These are phyloP conservation scores for Cyrtodaria siliqua DNA, from an alignment of 2,888 invertebrate species.

Conservation along the genomic window DNA sequence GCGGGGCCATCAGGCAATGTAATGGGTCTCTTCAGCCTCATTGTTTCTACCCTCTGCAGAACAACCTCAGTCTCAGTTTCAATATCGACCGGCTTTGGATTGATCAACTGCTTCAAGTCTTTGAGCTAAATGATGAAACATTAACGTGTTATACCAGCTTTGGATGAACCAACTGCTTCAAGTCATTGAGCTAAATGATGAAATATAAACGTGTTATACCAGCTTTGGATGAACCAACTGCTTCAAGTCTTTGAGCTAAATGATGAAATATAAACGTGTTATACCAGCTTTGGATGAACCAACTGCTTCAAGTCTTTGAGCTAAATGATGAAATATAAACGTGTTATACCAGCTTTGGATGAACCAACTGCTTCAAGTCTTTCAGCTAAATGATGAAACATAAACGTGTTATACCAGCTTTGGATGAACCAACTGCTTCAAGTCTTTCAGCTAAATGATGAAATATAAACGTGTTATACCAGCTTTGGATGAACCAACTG, in stretches of 20 bases:
- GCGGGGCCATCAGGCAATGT: conserved; percentile 32
- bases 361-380: neutral
- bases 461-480: too few relatives aligned
- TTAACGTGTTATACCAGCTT: too few relatives aligned
- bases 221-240: neutral
- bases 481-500: neutral
- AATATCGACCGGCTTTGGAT: neutral
- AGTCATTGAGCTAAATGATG: too few relatives aligned
- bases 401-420: too few relatives aligned
- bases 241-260: conserved; percentile 5
- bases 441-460: too few relatives aligned
- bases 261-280: conserved; percentile 2
- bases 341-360: neutral
- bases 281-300: too few relatives aligned
- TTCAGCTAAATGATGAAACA: conserved; percentile 4
- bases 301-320: too few relatives aligned
- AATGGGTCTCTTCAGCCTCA: conserved; percentile 20
- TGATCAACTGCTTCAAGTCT: conserved; percentile 1
- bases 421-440: too few relatives aligned
- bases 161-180: too few relatives aligned
- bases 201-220: too few relatives aligned
- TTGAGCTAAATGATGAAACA: conserved; percentile 4
- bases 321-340: too few relatives aligned
- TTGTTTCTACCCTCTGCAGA: conserved; percentile 25
- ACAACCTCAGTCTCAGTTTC: conserved; percentile 21